phyloP scores from a whole-genome alignment of 2,797 vertebrate genomes.

The Scyliorhinus canicula region DNA sequence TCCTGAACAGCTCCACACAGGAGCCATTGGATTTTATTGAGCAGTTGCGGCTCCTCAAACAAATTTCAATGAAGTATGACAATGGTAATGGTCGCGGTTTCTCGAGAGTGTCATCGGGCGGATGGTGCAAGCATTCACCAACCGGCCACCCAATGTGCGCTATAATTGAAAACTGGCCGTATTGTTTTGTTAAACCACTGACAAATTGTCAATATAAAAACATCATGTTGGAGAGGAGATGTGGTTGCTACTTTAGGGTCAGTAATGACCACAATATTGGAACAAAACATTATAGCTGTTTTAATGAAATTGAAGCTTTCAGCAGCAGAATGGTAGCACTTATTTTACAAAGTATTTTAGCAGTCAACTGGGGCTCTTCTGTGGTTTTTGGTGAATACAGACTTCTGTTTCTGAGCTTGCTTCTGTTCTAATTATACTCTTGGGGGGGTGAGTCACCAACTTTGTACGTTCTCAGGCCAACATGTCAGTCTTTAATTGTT shows the following conservation, averaged over 20 bases:
- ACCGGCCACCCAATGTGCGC: background rate
- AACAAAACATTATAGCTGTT: background rate
- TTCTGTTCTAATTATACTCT: background rate
- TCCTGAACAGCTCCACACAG: background rate
- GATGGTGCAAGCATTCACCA: background rate
- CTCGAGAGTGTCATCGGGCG: background rate
- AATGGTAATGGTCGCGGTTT: background rate
- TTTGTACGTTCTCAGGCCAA: background rate
- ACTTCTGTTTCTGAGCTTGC: background rate
- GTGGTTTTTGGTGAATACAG: conserved; percentile 6
- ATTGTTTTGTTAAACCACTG: conserved; percentile 1
- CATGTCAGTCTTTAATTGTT: background rate
- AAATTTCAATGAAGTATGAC: background rate
- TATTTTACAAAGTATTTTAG: background rate
- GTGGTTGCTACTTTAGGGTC: background rate
- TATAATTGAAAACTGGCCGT: background rate
- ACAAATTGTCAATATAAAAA: background rate
- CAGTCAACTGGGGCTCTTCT: background rate
- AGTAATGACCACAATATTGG: conserved; percentile 21
- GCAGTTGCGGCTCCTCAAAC: background rate
- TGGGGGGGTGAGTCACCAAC: conserved; percentile 22
- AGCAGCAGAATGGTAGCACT: background rate
- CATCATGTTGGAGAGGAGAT: conserved; percentile 2
- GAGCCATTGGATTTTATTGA: background rate
- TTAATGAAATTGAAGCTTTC: conserved; percentile 7